Evolutionary conservation across 1,140 invertebrate species (phyloP).

Genomic region (Euglossa dilemma): DNA sequence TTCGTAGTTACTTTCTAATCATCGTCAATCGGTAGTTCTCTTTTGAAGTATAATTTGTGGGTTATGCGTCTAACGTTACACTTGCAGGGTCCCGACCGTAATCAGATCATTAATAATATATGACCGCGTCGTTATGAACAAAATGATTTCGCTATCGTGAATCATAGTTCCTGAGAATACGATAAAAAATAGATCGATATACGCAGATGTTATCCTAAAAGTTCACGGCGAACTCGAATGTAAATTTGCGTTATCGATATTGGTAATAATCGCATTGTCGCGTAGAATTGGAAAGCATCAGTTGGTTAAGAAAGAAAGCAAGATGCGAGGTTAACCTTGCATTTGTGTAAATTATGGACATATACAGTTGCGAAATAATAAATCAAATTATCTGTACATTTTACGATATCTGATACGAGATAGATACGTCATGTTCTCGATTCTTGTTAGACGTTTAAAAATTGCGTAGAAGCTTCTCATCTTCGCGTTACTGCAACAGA

Average conservation of each 20-base stretch:
- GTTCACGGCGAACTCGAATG: neutral
- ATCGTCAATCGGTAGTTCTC: no score
- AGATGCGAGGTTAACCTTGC: neutral
- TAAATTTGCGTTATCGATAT: neutral
- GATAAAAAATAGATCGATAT: neutral
- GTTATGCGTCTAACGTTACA: neutral
- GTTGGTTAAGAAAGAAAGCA: neutral
- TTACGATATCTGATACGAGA: neutral
- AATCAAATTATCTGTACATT: neutral
- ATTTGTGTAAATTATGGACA: no score
- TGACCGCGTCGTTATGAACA: neutral
- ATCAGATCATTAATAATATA: no score
- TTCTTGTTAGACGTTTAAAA: neutral
- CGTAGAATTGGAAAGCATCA: neutral
- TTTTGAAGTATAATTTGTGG: neutral
- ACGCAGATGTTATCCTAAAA: no score
- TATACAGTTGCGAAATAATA: neutral
- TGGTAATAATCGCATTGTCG: no score
- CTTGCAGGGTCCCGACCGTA: no score
- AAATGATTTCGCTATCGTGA: neutral
- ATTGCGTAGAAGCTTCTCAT: neutral
- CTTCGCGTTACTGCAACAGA: neutral
- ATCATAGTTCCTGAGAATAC: neutral
- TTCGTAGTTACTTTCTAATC: no score
- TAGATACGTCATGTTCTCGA: neutral